A percentile compares a stretch with the other conserved stretches of the same genome.
Evolutionary conservation across 2,888 invertebrate genomes (phyloP).

Genomic region (Leptinotarsa peninsularis): DNA sequence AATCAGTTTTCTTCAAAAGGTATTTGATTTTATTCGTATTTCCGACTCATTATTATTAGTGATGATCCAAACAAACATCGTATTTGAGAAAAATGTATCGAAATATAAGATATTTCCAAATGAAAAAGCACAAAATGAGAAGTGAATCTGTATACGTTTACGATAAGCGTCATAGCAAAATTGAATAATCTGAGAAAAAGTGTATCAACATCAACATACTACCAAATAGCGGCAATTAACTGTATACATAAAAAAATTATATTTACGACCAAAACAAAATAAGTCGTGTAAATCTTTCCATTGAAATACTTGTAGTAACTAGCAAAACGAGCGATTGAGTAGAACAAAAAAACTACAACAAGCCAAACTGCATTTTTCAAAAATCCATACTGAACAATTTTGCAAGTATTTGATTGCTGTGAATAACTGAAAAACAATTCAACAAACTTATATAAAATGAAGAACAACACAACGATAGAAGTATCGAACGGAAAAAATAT

Average conservation of each 20-base stretch:
- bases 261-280: neutral
- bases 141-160: no score
- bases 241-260: no score
- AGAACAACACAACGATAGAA: neutral
- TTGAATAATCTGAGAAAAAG: no score
- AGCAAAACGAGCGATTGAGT: conserved; percentile 61
- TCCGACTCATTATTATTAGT: no score
- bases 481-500: neutral
- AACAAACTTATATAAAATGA: neutral
- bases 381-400: conserved; percentile 13
- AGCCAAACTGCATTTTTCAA: conserved; percentile 53
- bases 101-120: no score
- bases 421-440: neutral
- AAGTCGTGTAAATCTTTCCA: conserved; percentile 50
- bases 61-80: no score
- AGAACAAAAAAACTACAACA: conserved; percentile 59
- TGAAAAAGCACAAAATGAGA: no score
- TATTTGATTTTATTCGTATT: no score
- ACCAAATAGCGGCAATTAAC: no score
- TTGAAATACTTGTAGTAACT: conserved; percentile 25
- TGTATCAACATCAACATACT: no score
- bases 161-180: accelerated
- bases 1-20: no score
- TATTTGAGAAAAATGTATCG: no score
- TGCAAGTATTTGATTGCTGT: conserved; percentile 17